phyloP scores from a whole-genome alignment of 35 echinoderm and acorn worm genomes.

The Strongylocentrotus purpuratus region DNA sequence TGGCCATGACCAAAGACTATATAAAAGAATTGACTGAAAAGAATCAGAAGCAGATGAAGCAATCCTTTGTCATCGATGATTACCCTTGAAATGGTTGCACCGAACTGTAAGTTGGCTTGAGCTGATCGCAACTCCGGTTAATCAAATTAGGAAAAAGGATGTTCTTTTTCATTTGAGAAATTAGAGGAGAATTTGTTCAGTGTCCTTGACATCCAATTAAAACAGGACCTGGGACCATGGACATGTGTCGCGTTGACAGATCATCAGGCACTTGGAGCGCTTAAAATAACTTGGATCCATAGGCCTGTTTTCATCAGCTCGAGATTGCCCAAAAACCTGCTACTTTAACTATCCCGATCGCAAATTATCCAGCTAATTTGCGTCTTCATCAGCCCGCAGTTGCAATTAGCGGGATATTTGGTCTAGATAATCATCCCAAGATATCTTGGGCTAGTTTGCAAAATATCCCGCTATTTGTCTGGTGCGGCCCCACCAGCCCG shows the following conservation, averaged over 20 bases:
- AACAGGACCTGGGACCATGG: background rate
- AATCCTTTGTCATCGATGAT: background rate
- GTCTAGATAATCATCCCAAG: too few species aligned
- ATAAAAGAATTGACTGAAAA: background rate
- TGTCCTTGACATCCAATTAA: conserved; percentile 2
- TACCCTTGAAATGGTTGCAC: background rate
- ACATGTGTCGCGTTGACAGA: background rate
- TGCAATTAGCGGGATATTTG: too few species aligned
- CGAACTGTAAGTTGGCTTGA: background rate
- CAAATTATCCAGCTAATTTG: too few species aligned
- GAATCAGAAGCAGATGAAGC: background rate
- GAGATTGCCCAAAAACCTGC: too few species aligned
- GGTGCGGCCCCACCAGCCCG: too few species aligned
- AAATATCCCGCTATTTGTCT: too few species aligned
- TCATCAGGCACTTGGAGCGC: background rate
- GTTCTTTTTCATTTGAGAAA: background rate
- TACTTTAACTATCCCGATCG: too few species aligned
- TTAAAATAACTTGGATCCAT: too few species aligned
- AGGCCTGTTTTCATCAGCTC: too few species aligned
- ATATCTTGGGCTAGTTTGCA: too few species aligned
- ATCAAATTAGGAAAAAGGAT: conserved; percentile 3
- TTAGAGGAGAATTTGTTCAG: background rate
- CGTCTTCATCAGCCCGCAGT: too few species aligned
- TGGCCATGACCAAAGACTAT: background rate
- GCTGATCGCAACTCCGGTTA: background rate